phyloP scores from a whole-genome alignment of 2,113 vertebrate genomes.

The Zeus faber region DNA sequence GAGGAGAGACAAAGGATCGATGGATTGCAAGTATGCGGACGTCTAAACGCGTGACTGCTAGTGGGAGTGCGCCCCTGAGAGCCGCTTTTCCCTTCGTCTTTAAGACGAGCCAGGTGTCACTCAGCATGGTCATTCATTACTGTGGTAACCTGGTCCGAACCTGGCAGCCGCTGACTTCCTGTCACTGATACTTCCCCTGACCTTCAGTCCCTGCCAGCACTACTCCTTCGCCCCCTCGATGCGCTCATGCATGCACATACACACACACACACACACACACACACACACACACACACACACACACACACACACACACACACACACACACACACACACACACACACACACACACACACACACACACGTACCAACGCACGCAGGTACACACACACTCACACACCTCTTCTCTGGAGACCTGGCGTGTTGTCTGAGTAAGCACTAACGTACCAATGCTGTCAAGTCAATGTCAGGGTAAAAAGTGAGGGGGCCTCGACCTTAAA shows the following conservation, averaged over 20 bases:
- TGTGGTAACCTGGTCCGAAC: slow-evolving; percentile 73
- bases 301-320: slow-evolving; percentile 35
- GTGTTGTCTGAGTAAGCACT: slow-evolving; percentile 28
- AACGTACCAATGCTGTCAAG: background rate
- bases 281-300: slow-evolving; percentile 12
- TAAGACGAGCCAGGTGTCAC: slow-evolving; percentile 73
- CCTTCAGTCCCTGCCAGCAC: slow-evolving; percentile 76
- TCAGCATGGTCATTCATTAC: slow-evolving; percentile 77
- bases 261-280: background rate
- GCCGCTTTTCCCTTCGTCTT: slow-evolving; percentile 47
- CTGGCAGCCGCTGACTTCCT: slow-evolving; percentile 80
- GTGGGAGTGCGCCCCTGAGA: background rate
- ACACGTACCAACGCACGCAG: background rate
- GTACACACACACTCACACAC: slow-evolving; percentile 5
- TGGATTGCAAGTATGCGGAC: slow-evolving; percentile 16
- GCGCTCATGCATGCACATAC: background rate
- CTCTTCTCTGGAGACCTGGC: slow-evolving; percentile 3
- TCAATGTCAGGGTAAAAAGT: no score
- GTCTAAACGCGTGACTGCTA: slow-evolving; percentile 13
- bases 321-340: slow-evolving; percentile 7
- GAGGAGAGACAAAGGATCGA: background rate
- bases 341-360: slow-evolving; percentile 7
- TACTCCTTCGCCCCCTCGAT: slow-evolving; percentile 16
- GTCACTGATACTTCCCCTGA: slow-evolving; percentile 86
- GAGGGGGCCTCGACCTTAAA: no score